Base-by-base conservation (phyloP, 2,113 vertebrate species). In the Phrynocephalus versicolor region DNA sequence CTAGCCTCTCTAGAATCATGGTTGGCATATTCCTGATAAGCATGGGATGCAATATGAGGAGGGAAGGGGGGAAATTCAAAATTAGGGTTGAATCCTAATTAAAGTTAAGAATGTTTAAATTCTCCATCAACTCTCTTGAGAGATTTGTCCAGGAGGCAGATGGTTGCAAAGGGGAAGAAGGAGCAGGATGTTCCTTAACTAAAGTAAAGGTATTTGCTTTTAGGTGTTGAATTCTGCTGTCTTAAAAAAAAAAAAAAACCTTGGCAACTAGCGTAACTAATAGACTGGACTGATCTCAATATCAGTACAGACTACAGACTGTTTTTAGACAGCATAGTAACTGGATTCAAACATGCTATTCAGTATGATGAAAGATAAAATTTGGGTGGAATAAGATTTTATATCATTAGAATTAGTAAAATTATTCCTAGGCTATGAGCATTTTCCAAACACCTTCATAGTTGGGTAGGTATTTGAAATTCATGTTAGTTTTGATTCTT, bases 261-360 rank as follows among this genome's bases (percentile, higher is more conserved):
- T n/a, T 70, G 62, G 35, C 33, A 62, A 86, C 78, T n/a, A n/a
- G 60, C 14, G 30, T 39, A 70, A 83, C 35, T 60, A 83, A 75
- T 37, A 41, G 30, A 83, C 30, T 58, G 80, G 67, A n/a, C 18
- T 67, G 90, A 84, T 30, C 72, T 80, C 84, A 33, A 14, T 15
- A 37, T 55, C 55, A 51, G 23, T 8, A 71, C 33, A 82, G 35
- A 13, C 51, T 8, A 71, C 33, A 82, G 35, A 13, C 51, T 75
- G 67, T 64, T 64, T 73, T 57, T 55, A 57, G 16, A 76, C 74
- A 77, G 58, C 51, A 10, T 8, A 60, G 37, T 37, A 55, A 65
- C 37, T 62, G 23, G 30, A 39, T 79, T 33, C 23, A 45, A 79
- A 60, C 60, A 37, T 12, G 57, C 35, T 25, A n/a, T 16, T 3